phyloP scores from a whole-genome alignment of 1,140 invertebrate species.

The Caenorhabditis inopinata region DNA sequence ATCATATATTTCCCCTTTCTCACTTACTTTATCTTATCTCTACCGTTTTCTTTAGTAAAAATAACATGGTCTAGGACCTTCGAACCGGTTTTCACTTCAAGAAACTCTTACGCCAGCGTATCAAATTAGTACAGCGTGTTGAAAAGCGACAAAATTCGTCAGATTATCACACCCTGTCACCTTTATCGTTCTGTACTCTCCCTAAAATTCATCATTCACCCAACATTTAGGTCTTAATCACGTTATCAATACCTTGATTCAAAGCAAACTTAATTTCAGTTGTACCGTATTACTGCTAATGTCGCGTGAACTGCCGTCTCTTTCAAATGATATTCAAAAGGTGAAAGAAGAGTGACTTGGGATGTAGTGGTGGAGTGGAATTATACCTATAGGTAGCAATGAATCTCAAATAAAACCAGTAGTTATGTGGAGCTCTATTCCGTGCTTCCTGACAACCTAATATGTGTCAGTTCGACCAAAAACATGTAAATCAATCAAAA shows the following conservation, averaged over 20 bases:
- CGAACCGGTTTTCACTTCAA: slow-evolving; percentile 17
- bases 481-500: slow-evolving; percentile 35
- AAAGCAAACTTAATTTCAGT: background rate
- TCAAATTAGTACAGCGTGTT: slow-evolving; percentile 18
- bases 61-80: background rate
- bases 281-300: background rate
- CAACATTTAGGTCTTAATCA: slow-evolving; percentile 20
- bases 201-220: slow-evolving; percentile 12
- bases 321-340: background rate
- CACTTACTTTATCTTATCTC: slow-evolving; percentile 33
- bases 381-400: slow-evolving; percentile 19
- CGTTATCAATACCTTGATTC: slow-evolving; percentile 13
- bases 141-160: slow-evolving; percentile 10
- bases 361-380: slow-evolving; percentile 12
- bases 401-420: slow-evolving; percentile 21
- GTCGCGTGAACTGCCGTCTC: background rate
- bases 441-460: slow-evolving; percentile 31
- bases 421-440: background rate
- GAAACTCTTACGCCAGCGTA: slow-evolving; percentile 16
- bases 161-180: slow-evolving; percentile 9
- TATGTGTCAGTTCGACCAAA: slow-evolving; percentile 22
- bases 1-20: slow-evolving; percentile 17
- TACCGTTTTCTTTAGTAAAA: slow-evolving; percentile 23
- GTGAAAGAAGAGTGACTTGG: background rate
- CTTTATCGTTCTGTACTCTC: background rate